Evolutionary conservation across 2,888 invertebrate genomes (phyloP), one percentile per base, ranked within the genome.

Genomic region (Ctenicera cuprea): DNA sequence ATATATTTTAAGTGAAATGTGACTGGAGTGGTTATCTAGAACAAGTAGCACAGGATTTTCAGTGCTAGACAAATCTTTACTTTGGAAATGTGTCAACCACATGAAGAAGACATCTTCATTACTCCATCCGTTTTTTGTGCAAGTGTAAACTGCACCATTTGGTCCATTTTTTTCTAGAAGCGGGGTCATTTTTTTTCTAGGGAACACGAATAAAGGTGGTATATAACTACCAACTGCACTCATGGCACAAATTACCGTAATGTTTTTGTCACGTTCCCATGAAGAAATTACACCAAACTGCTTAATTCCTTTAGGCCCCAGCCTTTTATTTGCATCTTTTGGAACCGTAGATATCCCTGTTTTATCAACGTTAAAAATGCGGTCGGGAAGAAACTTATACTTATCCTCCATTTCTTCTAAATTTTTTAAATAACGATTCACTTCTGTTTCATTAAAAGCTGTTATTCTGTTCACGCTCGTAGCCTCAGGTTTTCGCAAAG

Each of bases 281-380:
- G 80, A 82, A 14, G 82, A 81, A 14, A 81, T 48, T n/a, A 63
- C 26, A 5, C 80, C 81, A 41, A 85, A 79, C 67, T 82, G 80
- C 48, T 80, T 82, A 1, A 48, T 33, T 7, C 83, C 83, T 75
- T 78, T 82, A 30, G 45, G 45, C 5, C 79, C 82, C 66, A 83
- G 54, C n/a, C 83, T 76, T 71, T 79, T 81, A 9, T 3, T 11
- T 18, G 74, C 33, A 7, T 82, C 80, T 45, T 78, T 78, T 33
- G 81, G 80, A 3, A 83, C 82, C 7, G 81, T 84, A 26, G 80
- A 80, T 8, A 82, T 61, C 0, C 80, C 81, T 18, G 80, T 82
- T 73, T 84, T 81, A 74, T 83, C 82, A 11, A 79, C 54, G 74
- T 83, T 85, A 37, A 73, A 84, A n/a, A 83, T 76, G 52, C 70